phyloP scores from a whole-genome alignment of 2,113 vertebrate species.

The Leucosticte australis region DNA sequence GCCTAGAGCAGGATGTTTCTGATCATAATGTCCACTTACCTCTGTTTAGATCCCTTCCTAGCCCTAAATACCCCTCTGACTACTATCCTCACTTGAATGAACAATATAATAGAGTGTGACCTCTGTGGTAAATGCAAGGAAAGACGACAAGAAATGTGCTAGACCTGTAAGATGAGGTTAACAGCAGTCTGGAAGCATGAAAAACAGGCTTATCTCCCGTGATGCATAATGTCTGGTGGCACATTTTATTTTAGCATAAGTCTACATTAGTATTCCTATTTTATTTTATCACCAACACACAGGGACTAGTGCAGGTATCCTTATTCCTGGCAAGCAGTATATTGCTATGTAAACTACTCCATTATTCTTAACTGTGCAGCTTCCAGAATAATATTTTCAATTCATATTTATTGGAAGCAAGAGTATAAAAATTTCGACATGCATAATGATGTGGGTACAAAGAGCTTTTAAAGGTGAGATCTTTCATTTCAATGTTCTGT shows the following conservation, averaged over 20 bases:
- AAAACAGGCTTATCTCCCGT: background rate
- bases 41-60: background rate
- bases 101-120: background rate
- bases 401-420: background rate
- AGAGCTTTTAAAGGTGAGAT: background rate
- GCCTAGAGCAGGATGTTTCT: background rate
- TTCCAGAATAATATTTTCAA: background rate
- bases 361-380: background rate
- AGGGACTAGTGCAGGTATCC: background rate
- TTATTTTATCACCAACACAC: background rate
- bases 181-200: background rate
- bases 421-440: background rate
- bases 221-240: background rate
- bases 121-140: background rate
- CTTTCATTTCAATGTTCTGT: background rate
- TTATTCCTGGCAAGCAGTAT: background rate
- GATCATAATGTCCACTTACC: background rate
- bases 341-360: background rate
- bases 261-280: background rate
- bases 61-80: background rate
- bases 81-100: background rate
- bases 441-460: background rate
- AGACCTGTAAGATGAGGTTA: background rate
- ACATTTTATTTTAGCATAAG: slow-evolving; percentile 6
- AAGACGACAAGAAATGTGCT: background rate